Evolutionary conservation across 1,140 invertebrate species (phyloP).

Genomic region (Periplaneta americana): DNA sequence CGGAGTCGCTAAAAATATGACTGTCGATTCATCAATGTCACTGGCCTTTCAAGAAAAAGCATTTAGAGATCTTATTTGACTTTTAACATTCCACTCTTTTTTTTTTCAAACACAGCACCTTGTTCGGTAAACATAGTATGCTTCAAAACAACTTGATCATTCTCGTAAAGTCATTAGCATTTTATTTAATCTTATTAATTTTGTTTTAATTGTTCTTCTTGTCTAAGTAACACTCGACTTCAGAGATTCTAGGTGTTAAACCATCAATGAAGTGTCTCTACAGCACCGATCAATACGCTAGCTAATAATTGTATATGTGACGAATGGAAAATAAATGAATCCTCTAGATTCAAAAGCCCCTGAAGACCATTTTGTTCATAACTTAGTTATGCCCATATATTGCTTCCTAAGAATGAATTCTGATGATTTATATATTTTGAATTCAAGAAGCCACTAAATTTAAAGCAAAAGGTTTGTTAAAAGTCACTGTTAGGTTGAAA

Average conservation of each 20-base stretch:
- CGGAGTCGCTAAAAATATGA: background rate
- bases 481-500: no score
- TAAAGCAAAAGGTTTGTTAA: no score
- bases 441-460: no score
- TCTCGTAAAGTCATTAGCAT: background rate
- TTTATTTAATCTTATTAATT: background rate
- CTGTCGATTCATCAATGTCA: background rate
- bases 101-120: background rate
- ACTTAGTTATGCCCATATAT: no score
- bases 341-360: no score
- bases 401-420: no score
- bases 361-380: no score
- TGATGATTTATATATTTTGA: no score
- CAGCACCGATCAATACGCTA: background rate
- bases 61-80: background rate
- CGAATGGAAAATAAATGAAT: no score
- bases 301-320: no score
- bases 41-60: background rate
- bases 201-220: background rate
- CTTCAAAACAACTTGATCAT: background rate
- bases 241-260: background rate
- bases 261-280: background rate
- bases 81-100: background rate
- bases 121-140: background rate
- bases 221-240: background rate